Base-by-base conservation (phyloP, 35 echinoderm and acorn worm species). In the Lytechinus variegatus region DNA sequence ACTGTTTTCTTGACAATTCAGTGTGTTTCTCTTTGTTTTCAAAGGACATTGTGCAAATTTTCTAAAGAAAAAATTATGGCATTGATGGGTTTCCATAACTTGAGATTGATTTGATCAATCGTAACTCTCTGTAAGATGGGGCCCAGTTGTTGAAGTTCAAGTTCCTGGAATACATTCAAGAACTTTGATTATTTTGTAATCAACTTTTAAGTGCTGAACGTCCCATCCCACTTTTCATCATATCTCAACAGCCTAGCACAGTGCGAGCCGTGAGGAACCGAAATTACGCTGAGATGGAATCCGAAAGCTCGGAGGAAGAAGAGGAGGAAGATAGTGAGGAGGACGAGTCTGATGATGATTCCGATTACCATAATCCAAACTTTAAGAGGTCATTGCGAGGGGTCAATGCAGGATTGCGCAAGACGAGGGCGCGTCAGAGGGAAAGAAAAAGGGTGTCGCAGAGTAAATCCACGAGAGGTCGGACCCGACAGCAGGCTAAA, bases 311-410 rank as follows among this genome's bases (percentile, higher is more conserved):
- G 54, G 97, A 97, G 5, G 86, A 89, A 10, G 95, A 98, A 54
- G 92, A 95, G 2, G 33, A 44, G 33, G 33, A 44, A 44, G 33
- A 4, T 86, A 28, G 0, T 89, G 52, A 8, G 14, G 86, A 96
- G 9, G 96, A 94, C 24, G 96, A 95, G 5, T 66, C 53, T 51
- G 97, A 99, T 5, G 51, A 96, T 58, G 98, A 97, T 9, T 94
- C 96, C 58, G 95, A 94, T 7, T 94, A 97, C 87, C 95, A 95
- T 9, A 96, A 95, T 53, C 93, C 97, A 14, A 21, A 87, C 24
- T 27, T 44, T 71, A 21, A 71, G 3, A 21, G 24, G 6, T 71
- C 61, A 21, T 44, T 13, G 24, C 13, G 61, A 71, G 61, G 61
- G 61, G 61, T 71, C 61, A 71, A 44, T 1, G 33, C 61, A 19